Evolutionary conservation across 2,113 vertebrate species (phyloP).

Genomic region (Bucco capensis): DNA sequence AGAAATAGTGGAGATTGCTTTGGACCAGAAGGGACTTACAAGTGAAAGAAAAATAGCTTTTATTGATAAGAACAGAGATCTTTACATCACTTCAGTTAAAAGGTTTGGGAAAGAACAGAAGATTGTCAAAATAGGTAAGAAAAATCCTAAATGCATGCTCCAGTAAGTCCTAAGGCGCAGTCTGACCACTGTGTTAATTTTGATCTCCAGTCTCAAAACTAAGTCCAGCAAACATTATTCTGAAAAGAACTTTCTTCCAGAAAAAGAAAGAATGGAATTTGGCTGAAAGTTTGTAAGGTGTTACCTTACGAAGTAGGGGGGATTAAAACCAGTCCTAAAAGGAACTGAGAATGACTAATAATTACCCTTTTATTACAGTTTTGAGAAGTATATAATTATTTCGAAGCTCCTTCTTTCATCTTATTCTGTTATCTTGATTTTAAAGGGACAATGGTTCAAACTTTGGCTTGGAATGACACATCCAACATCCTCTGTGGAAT

Average conservation of each 20-base stretch:
- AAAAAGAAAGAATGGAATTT: not conserved
- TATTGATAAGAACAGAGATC: conserved; percentile 95
- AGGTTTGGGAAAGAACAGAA: conserved; percentile 87
- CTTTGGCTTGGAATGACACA: conserved; percentile 88
- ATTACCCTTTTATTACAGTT: not conserved
- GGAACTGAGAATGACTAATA: not conserved
- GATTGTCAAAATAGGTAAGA: conserved; percentile 90
- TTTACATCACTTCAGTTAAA: conserved; percentile 87
- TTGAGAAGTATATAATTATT: not conserved
- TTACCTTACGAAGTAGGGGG: no score
- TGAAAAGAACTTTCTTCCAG: not conserved
- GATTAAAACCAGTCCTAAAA: not conserved
- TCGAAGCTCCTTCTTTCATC: not conserved
- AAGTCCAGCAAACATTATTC: not conserved
- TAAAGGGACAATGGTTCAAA: conserved; percentile 90
- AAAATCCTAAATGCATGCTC: not conserved
- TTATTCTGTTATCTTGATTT: not conserved
- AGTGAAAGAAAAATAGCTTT: conserved; percentile 90
- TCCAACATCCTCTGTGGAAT: conserved; percentile 92
- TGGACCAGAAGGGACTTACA: conserved; percentile 90
- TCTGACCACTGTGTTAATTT: not conserved
- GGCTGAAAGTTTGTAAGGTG: not conserved
- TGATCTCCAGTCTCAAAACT: not conserved
- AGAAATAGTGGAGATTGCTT: conserved; percentile 88
- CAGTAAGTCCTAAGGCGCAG: accelerated